Evolutionary conservation across 2,888 invertebrate species (phyloP).

Genomic region (Lycocerus yunnanus): DNA sequence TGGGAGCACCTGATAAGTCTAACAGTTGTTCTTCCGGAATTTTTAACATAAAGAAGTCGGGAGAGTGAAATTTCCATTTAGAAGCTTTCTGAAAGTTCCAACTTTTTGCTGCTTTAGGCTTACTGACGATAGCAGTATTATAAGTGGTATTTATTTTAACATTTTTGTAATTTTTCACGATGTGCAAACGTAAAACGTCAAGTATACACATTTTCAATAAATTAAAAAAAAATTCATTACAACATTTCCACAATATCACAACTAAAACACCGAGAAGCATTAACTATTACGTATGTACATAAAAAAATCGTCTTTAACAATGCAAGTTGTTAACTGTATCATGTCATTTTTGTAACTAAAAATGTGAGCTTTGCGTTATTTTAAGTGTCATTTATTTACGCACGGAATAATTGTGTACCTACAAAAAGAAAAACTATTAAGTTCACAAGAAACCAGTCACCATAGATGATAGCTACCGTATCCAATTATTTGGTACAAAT

Average conservation of each 20-base stretch:
- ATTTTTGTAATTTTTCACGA: constrained; percentile 56
- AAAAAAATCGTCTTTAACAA: not conserved
- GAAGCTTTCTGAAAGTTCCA: constrained; percentile 23
- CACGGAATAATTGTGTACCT: constrained; percentile 35
- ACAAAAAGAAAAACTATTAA: constrained; percentile 11
- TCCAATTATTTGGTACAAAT: not conserved
- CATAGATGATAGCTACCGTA: not conserved
- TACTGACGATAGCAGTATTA: constrained; percentile 16
- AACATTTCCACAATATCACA: not conserved
- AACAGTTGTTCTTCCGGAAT: constrained; percentile 30
- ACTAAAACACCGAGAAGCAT: too few relatives aligned
- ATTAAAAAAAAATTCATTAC: too few relatives aligned
- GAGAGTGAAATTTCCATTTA: constrained; percentile 33
- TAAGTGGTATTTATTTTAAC: constrained; percentile 38
- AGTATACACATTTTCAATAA: constrained; percentile 60
- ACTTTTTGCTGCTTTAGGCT: constrained; percentile 14
- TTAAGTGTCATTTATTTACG: constrained; percentile 35
- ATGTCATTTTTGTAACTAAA: constrained; percentile 12
- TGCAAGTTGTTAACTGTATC: not conserved
- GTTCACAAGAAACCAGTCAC: not conserved
- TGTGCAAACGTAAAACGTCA: constrained; percentile 61
- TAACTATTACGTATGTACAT: not conserved
- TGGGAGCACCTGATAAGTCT: constrained; percentile 15
- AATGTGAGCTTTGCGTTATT: constrained; percentile 16
- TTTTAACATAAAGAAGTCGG: constrained; percentile 38